Evolutionary conservation across 2,797 vertebrate species (phyloP), one percentile per base, ranked within the genome.

Genomic region (Selene dorsalis): DNA sequence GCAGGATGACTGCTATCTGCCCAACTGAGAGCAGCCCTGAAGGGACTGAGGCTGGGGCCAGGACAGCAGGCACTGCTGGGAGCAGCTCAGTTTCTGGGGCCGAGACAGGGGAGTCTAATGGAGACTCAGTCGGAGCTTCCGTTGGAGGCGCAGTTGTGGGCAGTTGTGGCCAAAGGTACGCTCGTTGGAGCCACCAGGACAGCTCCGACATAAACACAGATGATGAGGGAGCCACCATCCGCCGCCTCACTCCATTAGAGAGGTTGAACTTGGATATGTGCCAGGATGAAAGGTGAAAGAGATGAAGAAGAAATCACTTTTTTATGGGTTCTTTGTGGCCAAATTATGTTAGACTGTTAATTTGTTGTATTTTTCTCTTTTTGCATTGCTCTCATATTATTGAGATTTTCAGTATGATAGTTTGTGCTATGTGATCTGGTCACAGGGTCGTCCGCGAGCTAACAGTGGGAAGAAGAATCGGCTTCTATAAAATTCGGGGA

Each of bases 401-500:
- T 50, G 22, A 53, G 12, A 69, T 63, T 30, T 41, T 24, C 28
- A 10, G 39, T 53, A 50, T 73, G 13, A 58, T n/a, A 55, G 60
- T 10, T 58, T 61, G 35, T 84, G 18, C 69, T 32, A 14, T 83
- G 28, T 75, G 10, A 39, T 84, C 17, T 84, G 68, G 16, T 84
- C 28, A 24, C 84, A 98, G 96, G 90, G 94, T 98, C 73, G 95
- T 97, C 83, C 96, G 96, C 78, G 98, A 99, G 94, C 91, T 99
- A 84, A 96, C 97, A 0, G 90, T 99, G 62, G 98, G 97, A 56
- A 96, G 97, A 64, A 95, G 98, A 78, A 96, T 99, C 16, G 97
- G 97, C 83, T 97, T 99, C 93, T 99, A 99, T 86, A 96, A 97
- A 85, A 93, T 99, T 76, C 95, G 96, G 14, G 98, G 97, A 32